Conservation (phyloP, 2,797 vertebrate species). For the Sebastes dallii region DNA sequence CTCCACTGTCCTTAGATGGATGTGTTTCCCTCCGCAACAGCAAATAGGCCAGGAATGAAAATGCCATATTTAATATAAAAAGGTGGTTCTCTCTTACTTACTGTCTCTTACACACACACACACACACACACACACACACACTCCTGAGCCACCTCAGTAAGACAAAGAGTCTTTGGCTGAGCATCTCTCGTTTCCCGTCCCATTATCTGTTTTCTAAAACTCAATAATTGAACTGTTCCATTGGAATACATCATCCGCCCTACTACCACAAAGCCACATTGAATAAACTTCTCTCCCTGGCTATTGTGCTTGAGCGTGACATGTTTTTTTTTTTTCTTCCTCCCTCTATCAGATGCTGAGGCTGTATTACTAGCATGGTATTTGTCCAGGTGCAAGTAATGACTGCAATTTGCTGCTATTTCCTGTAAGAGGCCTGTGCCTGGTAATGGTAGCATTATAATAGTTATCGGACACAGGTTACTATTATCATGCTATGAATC, state of each 20-base stretch:
- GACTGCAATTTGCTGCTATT: conserved; percentile 75
- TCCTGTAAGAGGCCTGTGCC: conserved; percentile 54
- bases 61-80: conserved; percentile 77
- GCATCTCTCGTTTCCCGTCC: conserved; percentile 64
- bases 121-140: neutral
- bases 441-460: conserved; percentile 72
- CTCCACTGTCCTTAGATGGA: conserved; percentile 54
- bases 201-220: conserved; percentile 79
- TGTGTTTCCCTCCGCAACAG: conserved; percentile 50
- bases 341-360: conserved; percentile 42
- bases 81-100: conserved; percentile 69
- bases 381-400: conserved; percentile 72
- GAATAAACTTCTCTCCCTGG: conserved; percentile 65
- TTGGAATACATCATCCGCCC: conserved; percentile 72
- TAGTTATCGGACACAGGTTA: conserved; percentile 66
- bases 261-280: conserved; percentile 63
- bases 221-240: conserved; percentile 79
- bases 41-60: conserved; percentile 72
- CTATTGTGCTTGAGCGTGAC: conserved; percentile 61
- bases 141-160: conserved; percentile 48
- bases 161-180: conserved; percentile 67
- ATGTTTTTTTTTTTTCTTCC: conserved; percentile 38
- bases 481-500: conserved; percentile 73
- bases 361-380: conserved; percentile 59
- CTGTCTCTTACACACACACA: conserved; percentile 14